Evolutionary conservation across 53 echinoderm and acorn worm species (phyloP).

Genomic region (Temnopleurus reevesii): DNA sequence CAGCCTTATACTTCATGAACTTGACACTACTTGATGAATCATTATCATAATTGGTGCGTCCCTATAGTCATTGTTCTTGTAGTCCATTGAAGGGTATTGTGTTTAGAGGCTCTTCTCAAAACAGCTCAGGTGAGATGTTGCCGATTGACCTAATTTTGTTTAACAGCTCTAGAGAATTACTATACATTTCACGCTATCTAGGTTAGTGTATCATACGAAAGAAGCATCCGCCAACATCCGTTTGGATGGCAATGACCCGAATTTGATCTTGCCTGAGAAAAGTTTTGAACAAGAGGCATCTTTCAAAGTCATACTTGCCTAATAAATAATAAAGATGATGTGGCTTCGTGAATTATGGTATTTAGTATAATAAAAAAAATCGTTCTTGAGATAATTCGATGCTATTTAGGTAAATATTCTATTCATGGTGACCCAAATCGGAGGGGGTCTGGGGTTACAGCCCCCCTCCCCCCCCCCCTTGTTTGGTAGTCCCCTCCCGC

Average conservation of each 20-base stretch:
- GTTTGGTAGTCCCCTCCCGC: no score
- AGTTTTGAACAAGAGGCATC: background rate
- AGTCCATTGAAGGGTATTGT: conserved; percentile 1
- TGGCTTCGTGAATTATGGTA: background rate
- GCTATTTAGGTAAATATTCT: no score
- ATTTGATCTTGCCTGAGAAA: background rate
- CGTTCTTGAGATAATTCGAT: no score
- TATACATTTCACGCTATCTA: conserved; percentile 36
- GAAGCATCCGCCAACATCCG: background rate
- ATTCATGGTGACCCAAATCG: no score
- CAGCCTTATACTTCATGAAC: no score
- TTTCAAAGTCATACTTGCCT: background rate
- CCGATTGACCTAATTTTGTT: conserved; percentile 28
- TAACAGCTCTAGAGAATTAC: conserved; percentile 18
- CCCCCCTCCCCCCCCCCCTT: no score
- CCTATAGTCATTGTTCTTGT: conserved; percentile 12
- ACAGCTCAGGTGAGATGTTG: conserved; percentile 26
- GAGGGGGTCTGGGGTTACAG: no score
- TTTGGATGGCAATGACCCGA: conserved; percentile 6
- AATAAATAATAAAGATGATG: background rate
- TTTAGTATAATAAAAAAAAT: no score
- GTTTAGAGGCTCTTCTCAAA: background rate
- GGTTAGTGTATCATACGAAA: conserved; percentile 11
- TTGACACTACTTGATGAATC: conserved; percentile 4
- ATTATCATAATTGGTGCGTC: conserved; percentile 33